These are phyloP conservation scores for Lordiphosa collinella DNA, from an alignment of 1,140 invertebrate genomes.

Conservation along the genomic window DNA sequence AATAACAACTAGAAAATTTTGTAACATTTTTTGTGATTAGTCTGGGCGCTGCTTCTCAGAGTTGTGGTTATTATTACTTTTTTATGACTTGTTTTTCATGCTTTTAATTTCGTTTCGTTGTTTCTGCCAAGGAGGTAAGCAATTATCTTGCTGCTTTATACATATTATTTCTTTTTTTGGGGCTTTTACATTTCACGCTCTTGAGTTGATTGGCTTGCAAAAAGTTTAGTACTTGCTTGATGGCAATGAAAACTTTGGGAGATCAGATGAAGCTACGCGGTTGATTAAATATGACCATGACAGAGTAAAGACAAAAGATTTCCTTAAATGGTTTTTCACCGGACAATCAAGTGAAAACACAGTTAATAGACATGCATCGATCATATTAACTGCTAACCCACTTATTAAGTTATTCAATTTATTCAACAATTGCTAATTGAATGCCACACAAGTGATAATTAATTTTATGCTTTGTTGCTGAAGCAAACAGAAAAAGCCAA, in stretches of 20 bases:
- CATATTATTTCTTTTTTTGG: constrained; percentile 26
- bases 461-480: background rate
- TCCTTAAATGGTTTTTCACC: constrained; percentile 7
- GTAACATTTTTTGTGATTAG: constrained; percentile 64
- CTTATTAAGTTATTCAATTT: constrained; percentile 18
- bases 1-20: constrained; percentile 57
- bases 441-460: constrained; percentile 7
- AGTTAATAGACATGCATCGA: background rate
- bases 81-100: constrained; percentile 72
- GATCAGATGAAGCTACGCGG: background rate
- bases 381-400: constrained; percentile 38
- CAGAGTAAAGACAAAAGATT: background rate
- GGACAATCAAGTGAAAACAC: background rate
- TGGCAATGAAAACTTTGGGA: constrained; percentile 61
- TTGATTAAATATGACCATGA: background rate
- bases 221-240: constrained; percentile 25
- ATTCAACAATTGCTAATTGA: constrained; percentile 25
- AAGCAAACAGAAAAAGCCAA: too few relatives aligned
- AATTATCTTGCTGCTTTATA: constrained; percentile 43
- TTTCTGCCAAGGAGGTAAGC: constrained; percentile 45
- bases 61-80: constrained; percentile 37
- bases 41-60: constrained; percentile 23
- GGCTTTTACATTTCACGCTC: constrained; percentile 62
- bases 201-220: constrained; percentile 69
- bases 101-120: constrained; percentile 67